Evolutionary conservation across 2,888 invertebrate genomes (phyloP).

Genomic region (Caenorhabditis sulstoni): DNA sequence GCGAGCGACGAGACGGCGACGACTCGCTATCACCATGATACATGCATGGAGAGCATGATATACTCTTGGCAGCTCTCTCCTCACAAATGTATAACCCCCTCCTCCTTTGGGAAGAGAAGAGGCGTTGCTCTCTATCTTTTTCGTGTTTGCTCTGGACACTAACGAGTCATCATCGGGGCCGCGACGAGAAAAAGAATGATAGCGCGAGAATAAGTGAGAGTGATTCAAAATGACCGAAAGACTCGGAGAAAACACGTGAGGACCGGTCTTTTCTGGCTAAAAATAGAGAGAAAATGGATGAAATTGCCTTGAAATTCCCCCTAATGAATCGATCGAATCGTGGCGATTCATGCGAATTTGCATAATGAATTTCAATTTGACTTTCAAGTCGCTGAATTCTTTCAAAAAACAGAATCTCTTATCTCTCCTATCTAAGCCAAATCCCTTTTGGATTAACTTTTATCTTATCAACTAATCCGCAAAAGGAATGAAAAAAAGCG

Average conservation of each 20-base stretch:
- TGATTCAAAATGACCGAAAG: too few species aligned
- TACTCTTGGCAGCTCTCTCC: constrained; percentile 13
- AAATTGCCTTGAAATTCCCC: too few species aligned
- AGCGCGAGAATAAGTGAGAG: not conserved
- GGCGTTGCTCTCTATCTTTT: constrained; percentile 9
- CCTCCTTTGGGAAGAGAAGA: not conserved
- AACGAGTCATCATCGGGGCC: constrained; percentile 14
- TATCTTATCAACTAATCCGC: not conserved
- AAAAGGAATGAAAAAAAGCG: not conserved
- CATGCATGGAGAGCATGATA: constrained; percentile 49
- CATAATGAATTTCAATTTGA: too few species aligned
- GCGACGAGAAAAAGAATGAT: not conserved
- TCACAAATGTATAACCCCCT: constrained; percentile 40
- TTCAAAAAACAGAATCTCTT: too few species aligned
- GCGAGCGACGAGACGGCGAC: not conserved
- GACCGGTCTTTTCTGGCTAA: not conserved
- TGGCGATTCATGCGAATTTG: too few species aligned
- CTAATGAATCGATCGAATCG: too few species aligned
- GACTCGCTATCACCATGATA: constrained; percentile 21
- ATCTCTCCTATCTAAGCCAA: too few species aligned
- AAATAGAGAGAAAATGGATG: not conserved
- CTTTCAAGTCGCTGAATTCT: too few species aligned
- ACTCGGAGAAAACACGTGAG: too few species aligned
- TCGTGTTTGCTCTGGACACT: constrained; percentile 15
- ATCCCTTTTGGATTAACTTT: too few species aligned